Conservation (phyloP, 2,888 invertebrate species). For the Agriopis aurantiaria region DNA sequence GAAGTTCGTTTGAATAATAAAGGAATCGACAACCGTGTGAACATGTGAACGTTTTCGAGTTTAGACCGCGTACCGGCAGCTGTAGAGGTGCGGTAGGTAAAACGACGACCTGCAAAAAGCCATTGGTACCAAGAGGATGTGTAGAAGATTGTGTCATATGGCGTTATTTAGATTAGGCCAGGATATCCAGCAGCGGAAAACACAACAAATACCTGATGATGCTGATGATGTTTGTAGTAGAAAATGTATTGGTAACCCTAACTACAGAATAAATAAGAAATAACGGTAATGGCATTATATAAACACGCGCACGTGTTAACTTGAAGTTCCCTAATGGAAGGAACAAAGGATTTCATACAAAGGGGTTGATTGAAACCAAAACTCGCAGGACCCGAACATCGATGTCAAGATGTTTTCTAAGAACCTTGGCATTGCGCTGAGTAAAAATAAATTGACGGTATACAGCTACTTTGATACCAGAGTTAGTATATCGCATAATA, state of each 20-base stretch:
- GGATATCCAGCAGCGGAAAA: neutral
- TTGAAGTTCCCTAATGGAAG: constrained; percentile 25
- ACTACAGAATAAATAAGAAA: constrained; percentile 10
- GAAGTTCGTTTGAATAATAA: too few relatives aligned
- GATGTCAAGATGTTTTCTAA: constrained; percentile 9
- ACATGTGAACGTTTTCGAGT: too few relatives aligned
- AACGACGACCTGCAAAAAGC: too few relatives aligned
- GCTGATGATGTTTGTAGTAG: neutral
- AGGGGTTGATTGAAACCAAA: constrained; percentile 13
- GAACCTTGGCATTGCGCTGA: neutral
- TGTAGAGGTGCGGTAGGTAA: too few relatives aligned
- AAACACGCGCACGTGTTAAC: constrained; percentile 35
- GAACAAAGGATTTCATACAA: constrained; percentile 29
- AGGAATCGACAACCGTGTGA: too few relatives aligned
- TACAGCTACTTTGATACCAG: too few relatives aligned
- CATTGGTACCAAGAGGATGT: too few relatives aligned
- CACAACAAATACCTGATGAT: neutral
- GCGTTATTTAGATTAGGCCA: neutral
- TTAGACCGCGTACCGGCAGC: too few relatives aligned
- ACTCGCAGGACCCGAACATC: neutral
- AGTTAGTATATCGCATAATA: too few relatives aligned
- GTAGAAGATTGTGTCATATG: too few relatives aligned
- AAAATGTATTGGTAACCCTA: constrained; percentile 6
- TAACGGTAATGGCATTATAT: constrained; percentile 21
- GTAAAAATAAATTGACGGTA: neutral